These are phyloP conservation scores for Vollenhovia emeryi DNA, from an alignment of 1,140 invertebrate genomes.

Conservation along the genomic window DNA sequence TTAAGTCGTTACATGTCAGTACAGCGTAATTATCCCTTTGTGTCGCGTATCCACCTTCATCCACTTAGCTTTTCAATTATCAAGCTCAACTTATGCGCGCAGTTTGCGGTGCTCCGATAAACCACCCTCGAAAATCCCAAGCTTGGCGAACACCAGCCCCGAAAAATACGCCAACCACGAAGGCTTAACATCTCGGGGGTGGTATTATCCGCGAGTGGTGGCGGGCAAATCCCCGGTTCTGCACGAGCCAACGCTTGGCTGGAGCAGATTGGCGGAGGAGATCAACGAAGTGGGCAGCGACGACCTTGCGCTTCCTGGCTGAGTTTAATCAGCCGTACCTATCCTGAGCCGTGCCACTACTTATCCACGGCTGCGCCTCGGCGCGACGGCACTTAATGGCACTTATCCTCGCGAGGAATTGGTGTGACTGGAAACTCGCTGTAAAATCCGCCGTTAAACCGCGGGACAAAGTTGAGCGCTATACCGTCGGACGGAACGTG, in stretches of 20 bases:
- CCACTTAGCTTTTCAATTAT: slow-evolving; percentile 51
- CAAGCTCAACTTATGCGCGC: slow-evolving; percentile 37
- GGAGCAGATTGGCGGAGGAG: slow-evolving; percentile 65
- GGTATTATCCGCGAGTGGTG: slow-evolving; percentile 50
- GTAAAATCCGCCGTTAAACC: slow-evolving; percentile 59
- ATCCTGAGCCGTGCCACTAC: slow-evolving; percentile 11
- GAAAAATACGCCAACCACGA: slow-evolving; percentile 44
- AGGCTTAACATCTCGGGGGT: slow-evolving; percentile 46
- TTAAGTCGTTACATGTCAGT: slow-evolving; percentile 2
- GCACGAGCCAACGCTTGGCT: slow-evolving; percentile 38
- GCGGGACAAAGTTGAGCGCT: slow-evolving; percentile 57
- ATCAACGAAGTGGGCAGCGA: slow-evolving; percentile 60
- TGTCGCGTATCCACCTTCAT: neutral
- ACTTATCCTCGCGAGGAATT: slow-evolving; percentile 38
- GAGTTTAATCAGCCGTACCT: slow-evolving; percentile 68
- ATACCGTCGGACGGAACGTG: slow-evolving; percentile 13
- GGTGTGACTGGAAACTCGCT: slow-evolving; percentile 41
- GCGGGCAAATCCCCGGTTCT: slow-evolving; percentile 52
- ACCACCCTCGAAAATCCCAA: slow-evolving; percentile 46
- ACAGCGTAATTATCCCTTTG: neutral
- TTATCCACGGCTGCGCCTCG: slow-evolving; percentile 31
- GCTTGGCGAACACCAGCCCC: slow-evolving; percentile 29
- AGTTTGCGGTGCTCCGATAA: slow-evolving; percentile 50
- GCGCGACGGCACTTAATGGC: slow-evolving; percentile 59
- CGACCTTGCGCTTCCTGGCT: slow-evolving; percentile 43